phyloP scores from a whole-genome alignment of 2,888 invertebrate genomes.

The Amaurobius ferox region DNA sequence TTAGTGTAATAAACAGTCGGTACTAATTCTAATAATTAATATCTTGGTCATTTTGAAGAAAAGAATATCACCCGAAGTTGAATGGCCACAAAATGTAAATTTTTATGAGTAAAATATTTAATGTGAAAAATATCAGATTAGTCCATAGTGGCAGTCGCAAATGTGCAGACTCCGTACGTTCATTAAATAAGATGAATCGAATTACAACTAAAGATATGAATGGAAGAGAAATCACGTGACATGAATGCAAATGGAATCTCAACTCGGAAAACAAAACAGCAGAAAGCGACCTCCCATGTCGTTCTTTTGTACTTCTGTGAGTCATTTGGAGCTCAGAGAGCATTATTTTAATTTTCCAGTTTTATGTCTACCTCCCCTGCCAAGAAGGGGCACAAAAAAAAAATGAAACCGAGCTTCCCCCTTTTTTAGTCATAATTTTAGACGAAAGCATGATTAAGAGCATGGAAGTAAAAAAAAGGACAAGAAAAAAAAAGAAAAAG shows the following conservation, averaged over 20 bases:
- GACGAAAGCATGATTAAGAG: background rate
- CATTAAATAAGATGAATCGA: background rate
- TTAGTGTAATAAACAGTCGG: too few relatives aligned
- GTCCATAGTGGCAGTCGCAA: background rate
- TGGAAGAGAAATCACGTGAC: background rate
- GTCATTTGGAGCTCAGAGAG: background rate
- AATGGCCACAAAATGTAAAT: background rate
- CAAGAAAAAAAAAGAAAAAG: background rate
- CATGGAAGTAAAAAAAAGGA: background rate
- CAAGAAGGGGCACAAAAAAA: background rate
- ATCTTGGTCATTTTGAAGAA: too few relatives aligned
- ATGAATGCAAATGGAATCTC: background rate
- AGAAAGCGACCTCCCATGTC: background rate
- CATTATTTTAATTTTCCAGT: conserved; percentile 7
- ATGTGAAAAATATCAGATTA: background rate
- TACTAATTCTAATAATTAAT: too few relatives aligned
- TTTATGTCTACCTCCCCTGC: background rate
- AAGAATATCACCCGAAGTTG: background rate
- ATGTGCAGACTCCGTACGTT: background rate
- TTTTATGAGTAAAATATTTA: background rate
- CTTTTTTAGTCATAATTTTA: conserved; percentile 6
- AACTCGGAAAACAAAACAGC: background rate
- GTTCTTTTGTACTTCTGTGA: background rate
- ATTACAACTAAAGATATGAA: background rate
- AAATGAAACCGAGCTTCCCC: background rate